Base-by-base conservation (phyloP, 2,797 vertebrate genomes). In the Chrysolophus pictus region DNA sequence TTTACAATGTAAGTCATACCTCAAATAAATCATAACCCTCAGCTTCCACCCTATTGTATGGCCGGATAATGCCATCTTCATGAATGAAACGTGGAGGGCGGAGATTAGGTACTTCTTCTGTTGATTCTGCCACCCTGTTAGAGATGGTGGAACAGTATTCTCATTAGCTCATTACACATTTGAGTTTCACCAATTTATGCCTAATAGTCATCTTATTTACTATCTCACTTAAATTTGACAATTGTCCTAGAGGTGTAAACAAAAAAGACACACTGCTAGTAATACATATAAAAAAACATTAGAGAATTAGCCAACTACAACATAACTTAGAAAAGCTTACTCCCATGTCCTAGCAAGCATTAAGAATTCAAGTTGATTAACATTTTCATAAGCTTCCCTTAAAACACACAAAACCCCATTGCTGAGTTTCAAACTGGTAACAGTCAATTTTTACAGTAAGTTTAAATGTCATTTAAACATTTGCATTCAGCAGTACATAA, bases 41-140 rank as follows among this genome's bases (percentile, higher is more conserved):
- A 2, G 99, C 98, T 95, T 99, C 98, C 13, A 96, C 97, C 55
- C 97, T 97, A 96, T 99, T 87, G 7, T 99, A 99, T 0, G 99
- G 99, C 17, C 99, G 97, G 76, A 99, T 98, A 96, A 99, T 98
- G 59, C 99, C 99, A 0, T 99, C 99, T 69, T 99, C 99, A 1
- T 94, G 98, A 94, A 99, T 99, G 58, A 99, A 97, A 33, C 99
- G 98, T 6, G 98, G 98, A 2, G 99, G 98, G 4, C 99, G 98
- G 17, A 99, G 98, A 73, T 98, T 99, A 13, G 97, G 98, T 58
- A 99, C 99, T 63, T 99, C 99, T 93, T 99, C 99, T 1, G 98
- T 98, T 1, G 99, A 98, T 89, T 99, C 99, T 7, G 99, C 99
- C 80, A 87, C 99, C 97, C 99, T 99, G 80, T 41, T 76, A 71